Evolutionary conservation across 2,888 invertebrate genomes (phyloP).

Genomic region (Drosophila kambysellisi): DNA sequence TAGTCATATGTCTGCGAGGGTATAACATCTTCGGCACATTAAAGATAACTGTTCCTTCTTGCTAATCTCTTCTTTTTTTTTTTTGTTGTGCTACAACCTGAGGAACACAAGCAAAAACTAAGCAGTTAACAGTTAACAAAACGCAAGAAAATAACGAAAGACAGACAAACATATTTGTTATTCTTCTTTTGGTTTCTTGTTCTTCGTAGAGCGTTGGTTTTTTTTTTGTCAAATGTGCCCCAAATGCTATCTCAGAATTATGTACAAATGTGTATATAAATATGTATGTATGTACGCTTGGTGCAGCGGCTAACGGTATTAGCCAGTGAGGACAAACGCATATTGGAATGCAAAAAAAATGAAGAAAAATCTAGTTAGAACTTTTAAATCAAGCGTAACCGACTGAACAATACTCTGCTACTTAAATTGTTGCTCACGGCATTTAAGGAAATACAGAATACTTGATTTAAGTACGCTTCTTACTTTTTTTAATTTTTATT

Average conservation of each 20-base stretch:
- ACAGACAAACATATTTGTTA: conserved; percentile 11
- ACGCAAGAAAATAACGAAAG: conserved; percentile 33
- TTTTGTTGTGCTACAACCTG: conserved; percentile 19
- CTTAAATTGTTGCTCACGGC: neutral
- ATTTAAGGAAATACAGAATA: neutral
- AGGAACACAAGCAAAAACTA: conserved; percentile 41
- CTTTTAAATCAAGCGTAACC: neutral
- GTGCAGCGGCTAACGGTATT: conserved; percentile 3
- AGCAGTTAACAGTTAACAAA: conserved; percentile 52
- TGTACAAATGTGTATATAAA: neutral
- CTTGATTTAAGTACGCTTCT: neutral
- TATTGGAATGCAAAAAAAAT: conserved; percentile 33
- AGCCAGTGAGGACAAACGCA: conserved; percentile 18
- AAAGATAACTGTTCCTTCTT: conserved; percentile 8
- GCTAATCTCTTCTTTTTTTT: conserved; percentile 1
- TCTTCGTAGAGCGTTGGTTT: conserved; percentile 1
- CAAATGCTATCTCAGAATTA: conserved; percentile 21
- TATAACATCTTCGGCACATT: neutral
- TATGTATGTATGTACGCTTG: neutral
- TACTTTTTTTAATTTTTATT: neutral
- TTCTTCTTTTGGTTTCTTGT: conserved; percentile 19
- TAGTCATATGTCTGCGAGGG: neutral
- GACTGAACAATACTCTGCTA: neutral
- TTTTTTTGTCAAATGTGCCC: conserved; percentile 22
- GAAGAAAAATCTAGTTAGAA: neutral